Percentiles rank a stretch among this genome's conserved stretches.
Evolutionary conservation across 2,113 vertebrate species (phyloP).

Genomic region (Nicator chloris): DNA sequence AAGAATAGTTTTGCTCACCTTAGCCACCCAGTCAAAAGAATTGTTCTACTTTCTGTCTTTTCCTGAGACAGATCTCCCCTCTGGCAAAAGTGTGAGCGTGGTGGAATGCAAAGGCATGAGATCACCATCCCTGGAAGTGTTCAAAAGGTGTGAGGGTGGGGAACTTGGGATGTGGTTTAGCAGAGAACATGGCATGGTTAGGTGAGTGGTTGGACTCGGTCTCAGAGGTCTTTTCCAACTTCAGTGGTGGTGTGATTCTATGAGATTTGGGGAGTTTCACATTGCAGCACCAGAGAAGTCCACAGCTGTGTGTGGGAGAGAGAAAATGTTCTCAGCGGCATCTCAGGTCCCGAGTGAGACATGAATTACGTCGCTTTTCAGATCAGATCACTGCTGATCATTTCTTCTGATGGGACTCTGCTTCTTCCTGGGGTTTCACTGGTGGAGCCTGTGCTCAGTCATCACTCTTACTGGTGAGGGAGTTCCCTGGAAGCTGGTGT

Average conservation of each 20-base stretch:
- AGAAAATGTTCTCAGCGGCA: not conserved
- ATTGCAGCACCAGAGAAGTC: not conserved
- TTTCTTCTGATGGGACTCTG: not conserved
- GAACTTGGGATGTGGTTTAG: not conserved
- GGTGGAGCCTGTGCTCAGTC: not conserved
- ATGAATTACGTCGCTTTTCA: not conserved
- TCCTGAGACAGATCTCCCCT: not conserved
- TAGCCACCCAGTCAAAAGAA: not conserved
- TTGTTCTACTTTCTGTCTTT: not conserved
- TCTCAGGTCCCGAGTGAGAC: not conserved
- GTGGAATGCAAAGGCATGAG: not conserved
- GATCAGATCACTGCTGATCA: not conserved
- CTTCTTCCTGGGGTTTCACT: not conserved
- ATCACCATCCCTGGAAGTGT: not conserved
- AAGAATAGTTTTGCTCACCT: not conserved
- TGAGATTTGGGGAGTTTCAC: not conserved
- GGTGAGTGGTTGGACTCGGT: not conserved
- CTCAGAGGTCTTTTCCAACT: not conserved
- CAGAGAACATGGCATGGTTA: not conserved
- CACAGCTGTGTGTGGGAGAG: not conserved
- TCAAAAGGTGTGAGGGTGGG: not conserved
- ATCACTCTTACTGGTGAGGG: not conserved
- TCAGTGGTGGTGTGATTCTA: not conserved
- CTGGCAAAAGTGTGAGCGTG: accelerated
- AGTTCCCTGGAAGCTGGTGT: not conserved